Evolutionary conservation across 2,888 invertebrate species (phyloP), one percentile per base, ranked within the genome.

Genomic region (Spisula solida): DNA sequence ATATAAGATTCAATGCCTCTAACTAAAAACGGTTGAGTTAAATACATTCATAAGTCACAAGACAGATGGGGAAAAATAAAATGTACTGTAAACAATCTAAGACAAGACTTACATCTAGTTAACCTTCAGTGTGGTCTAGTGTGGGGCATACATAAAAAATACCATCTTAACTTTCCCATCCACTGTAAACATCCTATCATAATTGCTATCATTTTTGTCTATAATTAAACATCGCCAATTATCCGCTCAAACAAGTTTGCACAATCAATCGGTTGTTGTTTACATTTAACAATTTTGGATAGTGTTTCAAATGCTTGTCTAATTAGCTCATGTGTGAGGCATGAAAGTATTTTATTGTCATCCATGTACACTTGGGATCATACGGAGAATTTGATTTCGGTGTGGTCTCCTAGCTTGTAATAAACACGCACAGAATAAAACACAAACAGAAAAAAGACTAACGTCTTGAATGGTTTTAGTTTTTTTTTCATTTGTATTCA

Each of bases 191-290:
- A 75, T 34, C 75, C 31, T 34, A 75, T 31, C 34, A 75, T 75
- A 31, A 75, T 29, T 75, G 75, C 75, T 75, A 34, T 75, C 75
- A 31, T 75, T 75, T 16, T 34, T 56, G 79, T 85, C 78, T 85
- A 79, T 85, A 85, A 85, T 85, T 85, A 85, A 60, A 83, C 31
- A 83, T n/a, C 25, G 29, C 47, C 12, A 41, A 25, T 83, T 83
- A 83, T 47, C 70, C n/a, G 83, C 75, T 51, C 25, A 4, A 51
- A 14, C 16, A 75, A 51, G 25, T 41, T 48, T 31, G 12, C 31
- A 83, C 83, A 83, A 70, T 51, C 29, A 20, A 4, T 25, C 25
- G 41, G 47, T 66, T 82, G 75, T 83, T 83, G 75, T 18, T 48
- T 75, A 16, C 31, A 83, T 75, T 48, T 70, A 25, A 29, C 48